phyloP scores from a whole-genome alignment of 92 coral and sea anemone species.

The Nematostella vectensis region DNA sequence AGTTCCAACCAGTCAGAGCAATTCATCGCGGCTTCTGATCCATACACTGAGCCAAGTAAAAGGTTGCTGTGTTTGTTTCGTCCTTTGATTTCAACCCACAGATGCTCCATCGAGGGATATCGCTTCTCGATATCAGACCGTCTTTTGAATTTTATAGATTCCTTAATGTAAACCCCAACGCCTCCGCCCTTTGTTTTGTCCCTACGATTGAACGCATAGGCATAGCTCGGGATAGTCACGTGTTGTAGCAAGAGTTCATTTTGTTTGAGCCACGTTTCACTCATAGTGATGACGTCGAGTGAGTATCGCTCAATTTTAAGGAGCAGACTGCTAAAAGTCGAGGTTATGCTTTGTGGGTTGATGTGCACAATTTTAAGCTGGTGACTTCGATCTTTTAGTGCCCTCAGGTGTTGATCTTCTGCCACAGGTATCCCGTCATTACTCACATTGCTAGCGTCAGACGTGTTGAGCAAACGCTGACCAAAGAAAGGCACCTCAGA shows the following conservation, averaged over 20 bases:
- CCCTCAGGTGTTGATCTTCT: neutral
- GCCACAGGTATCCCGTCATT: too few species aligned
- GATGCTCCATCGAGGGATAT: constrained; percentile 35
- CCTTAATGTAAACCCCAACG: constrained; percentile 36
- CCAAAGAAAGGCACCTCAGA: neutral
- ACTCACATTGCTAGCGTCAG: neutral
- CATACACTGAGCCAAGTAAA: too few species aligned
- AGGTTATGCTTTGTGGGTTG: neutral
- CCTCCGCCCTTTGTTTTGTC: constrained; percentile 34
- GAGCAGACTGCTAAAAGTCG: constrained; percentile 19
- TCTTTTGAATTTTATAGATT: constrained; percentile 24
- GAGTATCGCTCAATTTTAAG: constrained; percentile 38
- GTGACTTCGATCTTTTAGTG: neutral
- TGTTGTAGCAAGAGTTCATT: constrained; percentile 27
- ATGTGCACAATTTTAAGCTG: neutral
- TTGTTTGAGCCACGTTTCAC: constrained; percentile 48
- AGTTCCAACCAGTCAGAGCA: too few species aligned
- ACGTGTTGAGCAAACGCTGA: neutral
- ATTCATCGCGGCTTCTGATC: too few species aligned
- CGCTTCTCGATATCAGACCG: constrained; percentile 30
- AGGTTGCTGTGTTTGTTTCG: constrained; percentile 35
- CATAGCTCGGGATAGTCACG: constrained; percentile 35
- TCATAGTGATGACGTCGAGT: constrained; percentile 35
- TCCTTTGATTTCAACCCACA: constrained; percentile 41
- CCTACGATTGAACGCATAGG: constrained; percentile 18